Evolutionary conservation across 2,888 invertebrate species (phyloP).

Genomic region (Tanytarsus gracilentus): DNA sequence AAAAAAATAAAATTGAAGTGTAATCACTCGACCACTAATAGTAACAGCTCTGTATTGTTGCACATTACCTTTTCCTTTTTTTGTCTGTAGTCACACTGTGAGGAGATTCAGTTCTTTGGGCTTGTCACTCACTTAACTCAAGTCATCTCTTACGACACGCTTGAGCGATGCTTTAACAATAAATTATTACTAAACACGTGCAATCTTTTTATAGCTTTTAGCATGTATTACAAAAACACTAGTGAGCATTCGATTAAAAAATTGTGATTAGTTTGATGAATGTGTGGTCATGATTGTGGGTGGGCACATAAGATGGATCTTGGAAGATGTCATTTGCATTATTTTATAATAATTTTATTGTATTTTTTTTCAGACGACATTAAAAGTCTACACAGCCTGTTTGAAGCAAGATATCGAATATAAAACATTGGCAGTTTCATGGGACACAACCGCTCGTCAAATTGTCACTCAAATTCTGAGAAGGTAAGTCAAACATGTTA

Average conservation of each 20-base stretch:
- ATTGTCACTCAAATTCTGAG: constrained; percentile 74
- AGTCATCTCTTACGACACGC: neutral
- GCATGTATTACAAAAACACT: no score
- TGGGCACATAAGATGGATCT: no score
- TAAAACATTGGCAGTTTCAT: constrained; percentile 84
- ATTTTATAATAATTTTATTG: neutral
- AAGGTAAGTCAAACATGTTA: constrained; percentile 51
- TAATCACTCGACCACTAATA: no score
- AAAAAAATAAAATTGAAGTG: no score
- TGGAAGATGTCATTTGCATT: no score
- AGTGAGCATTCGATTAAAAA: no score
- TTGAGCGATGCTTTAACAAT: neutral
- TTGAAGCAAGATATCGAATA: constrained; percentile 90
- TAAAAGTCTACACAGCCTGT: constrained; percentile 84
- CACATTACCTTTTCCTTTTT: no score
- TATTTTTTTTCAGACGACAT: constrained; percentile 64
- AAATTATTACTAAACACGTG: constrained; percentile 12
- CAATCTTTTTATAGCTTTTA: no score
- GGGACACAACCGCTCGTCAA: constrained; percentile 79
- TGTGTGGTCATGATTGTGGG: no score
- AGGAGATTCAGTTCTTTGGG: constrained; percentile 15
- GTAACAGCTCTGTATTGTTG: no score
- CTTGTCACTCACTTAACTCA: neutral
- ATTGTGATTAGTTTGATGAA: neutral
- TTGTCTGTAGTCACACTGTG: neutral